Evolutionary conservation across 2,888 invertebrate species (phyloP), one percentile per base, ranked within the genome.

Genomic region (Phortica okadai): DNA sequence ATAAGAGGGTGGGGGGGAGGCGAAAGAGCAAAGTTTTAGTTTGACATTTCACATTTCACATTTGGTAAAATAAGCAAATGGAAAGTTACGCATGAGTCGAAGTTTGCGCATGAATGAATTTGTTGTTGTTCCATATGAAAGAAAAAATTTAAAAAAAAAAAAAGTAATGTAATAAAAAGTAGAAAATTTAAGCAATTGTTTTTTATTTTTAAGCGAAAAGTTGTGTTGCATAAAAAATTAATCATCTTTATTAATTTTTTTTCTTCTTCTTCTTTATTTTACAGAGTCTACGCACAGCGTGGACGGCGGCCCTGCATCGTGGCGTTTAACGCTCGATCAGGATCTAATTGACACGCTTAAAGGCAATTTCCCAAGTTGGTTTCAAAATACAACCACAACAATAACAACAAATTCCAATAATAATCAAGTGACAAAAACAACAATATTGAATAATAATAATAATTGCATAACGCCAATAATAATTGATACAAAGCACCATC

Each of bases 331-430:
- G 92, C 94, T 97, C 93, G 97, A 97, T 94, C 95, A 96, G 93
- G 97, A 97, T 93, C 94, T 97, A 90, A 95, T 97, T 92, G 96
- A 97, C 92, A 97, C 97, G 91, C 95, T 97, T 91, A 96, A 96
- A 92, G 95, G 96, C 89, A 96, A 97, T 92, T 97, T 97, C 93
- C 97, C 97, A 87, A 97, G 96, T 95, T 97, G 97, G 97, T 97
- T 97, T 93, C 95, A 95, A 92, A 74, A 74, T 59, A 62, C 69
- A 14, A 58, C 74, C 44, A 76, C 70, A 78, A 77, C 74, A 92
- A 85, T 78, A 76, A 73, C 78, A 75, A 80, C 92, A 16, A 54
- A 74, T 62, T 72, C 64, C 16, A 74, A 50, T 11, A 73, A 33
- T 50, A 42, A 59, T 62, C 42, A 59, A 50, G 59, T 73, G 73